Evolutionary conservation across 2,888 invertebrate genomes (phyloP), one percentile per base, ranked within the genome.

Genomic region (Galeopsomyia nigrocyanea): DNA sequence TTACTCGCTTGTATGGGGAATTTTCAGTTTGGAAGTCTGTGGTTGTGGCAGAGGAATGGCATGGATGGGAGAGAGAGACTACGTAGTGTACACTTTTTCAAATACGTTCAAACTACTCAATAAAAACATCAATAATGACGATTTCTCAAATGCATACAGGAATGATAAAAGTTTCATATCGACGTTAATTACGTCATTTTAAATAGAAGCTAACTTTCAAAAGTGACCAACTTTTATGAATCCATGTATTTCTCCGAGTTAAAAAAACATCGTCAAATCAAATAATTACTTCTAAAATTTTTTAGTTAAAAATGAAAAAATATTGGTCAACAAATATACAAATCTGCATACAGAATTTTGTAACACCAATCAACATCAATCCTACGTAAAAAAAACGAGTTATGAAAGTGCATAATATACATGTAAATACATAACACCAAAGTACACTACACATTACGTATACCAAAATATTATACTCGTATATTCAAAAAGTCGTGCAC

Each of bases 401-500:
- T 2, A 46, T 16, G 17, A 61, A 19, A 61, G n/a, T 17, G 17
- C 47, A 17, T 31, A 50, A 49, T 57, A 19, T 55, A 66, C 56
- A 49, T 16, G 22, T 57, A n/a, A 58, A n/a, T 49, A 26, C 17
- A 67, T 26, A 22, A 67, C 10, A 51, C 66, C 16, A 31, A 17
- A 66, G 22, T n/a, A 39, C 46, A 57, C 10, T 53, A 53, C 16
- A 46, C n/a, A 14, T 61, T 68, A 57, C 49, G 26, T n/a, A 31
- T 16, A 68, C 22, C 39, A 19, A 49, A 10, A 51, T 5, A 47
- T 46, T 17, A 68, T 17, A 31, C 19, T 10, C 21, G 51, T 17
- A 68, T 17, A 31, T 46, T 10, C 21, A 58, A 16, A 46, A 51
- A 58, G 64, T 51, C 64, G 63, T 70, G 70, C 70, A 70, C 62